Evolutionary conservation across 2,797 vertebrate genomes (phyloP).

Genomic region (Mionectes olivaceus): DNA sequence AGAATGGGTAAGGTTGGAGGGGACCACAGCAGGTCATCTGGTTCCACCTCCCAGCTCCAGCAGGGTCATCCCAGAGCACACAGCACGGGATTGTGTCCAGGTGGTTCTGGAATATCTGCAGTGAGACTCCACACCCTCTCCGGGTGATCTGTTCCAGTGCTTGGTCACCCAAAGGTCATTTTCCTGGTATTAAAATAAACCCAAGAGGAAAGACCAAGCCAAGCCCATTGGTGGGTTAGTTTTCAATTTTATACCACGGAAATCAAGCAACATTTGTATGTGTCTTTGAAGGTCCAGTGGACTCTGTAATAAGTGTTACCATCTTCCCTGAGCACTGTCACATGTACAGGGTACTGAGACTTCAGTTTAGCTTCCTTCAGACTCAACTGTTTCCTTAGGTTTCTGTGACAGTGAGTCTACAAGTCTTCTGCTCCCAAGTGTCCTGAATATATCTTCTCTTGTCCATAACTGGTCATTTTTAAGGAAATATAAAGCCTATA

Average conservation of each 20-base stretch:
- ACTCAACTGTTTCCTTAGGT: neutral
- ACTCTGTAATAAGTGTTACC: neutral
- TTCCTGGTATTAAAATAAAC: neutral
- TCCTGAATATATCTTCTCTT: neutral
- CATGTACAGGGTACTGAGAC: neutral
- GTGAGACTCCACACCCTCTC: neutral
- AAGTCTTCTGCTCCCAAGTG: neutral
- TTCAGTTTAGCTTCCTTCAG: neutral
- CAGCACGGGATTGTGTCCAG: neutral
- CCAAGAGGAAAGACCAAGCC: neutral
- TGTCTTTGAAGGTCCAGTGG: neutral
- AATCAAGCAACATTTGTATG: neutral
- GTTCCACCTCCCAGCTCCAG: neutral
- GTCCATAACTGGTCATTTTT: neutral
- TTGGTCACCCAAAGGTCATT: neutral
- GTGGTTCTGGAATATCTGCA: neutral
- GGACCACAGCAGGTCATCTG: too few relatives aligned
- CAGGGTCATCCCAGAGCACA: neutral
- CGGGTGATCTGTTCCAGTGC: neutral
- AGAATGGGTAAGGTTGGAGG: neutral
- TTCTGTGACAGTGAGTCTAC: neutral
- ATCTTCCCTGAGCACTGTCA: neutral
- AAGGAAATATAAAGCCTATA: neutral
- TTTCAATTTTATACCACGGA: neutral
- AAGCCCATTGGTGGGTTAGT: neutral